Evolutionary conservation across 1,140 invertebrate genomes (phyloP), one percentile per base, ranked within the genome.

Genomic region (Lutraria rhynchaena): DNA sequence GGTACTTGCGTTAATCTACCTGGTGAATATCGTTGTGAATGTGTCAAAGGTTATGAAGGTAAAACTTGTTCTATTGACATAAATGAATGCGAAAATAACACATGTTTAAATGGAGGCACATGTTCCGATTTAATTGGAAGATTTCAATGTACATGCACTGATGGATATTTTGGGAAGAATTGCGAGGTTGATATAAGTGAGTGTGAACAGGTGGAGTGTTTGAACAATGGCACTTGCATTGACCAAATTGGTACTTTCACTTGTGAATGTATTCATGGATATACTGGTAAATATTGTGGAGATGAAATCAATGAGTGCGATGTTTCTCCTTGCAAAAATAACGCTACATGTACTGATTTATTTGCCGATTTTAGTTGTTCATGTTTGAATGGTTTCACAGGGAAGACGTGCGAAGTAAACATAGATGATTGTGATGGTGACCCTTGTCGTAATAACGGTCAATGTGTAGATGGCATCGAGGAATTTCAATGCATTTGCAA

Each of bases 71-170:
- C 67, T 57, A 37, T 95, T 0, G 97, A 98, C 84, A 96, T 98
- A n/a, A 96, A 99, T 89, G 97, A 99, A 88, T 99, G 98, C 91
- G 93, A 22, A 9, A 93, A 93, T 22, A 94, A 95, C 78, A 97
- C 98, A 0, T 99, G 98, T 87, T 93, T 95, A 83, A 99, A 99
- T 91, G 96, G 95, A 27, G 98, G 78, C 0, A 71, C 46, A 17
- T 85, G 83, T 60, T 35, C 29, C 3, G 74, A 80, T 63, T 24
- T 31, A 15, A 44, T 57, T 3, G 67, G 63, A 51, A 37, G 24
- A 33, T 82, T 71, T 53, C 31, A 15, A 19, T 85, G 83, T 44
- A 4, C n/a, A 0, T 85, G 83, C 57, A 24, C 24, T 3, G 13
- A 33, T 0, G 83, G 83, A 49, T 85, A 57, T 35, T 55, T 22